Conservation (phyloP, 1,140 invertebrate genomes). For the Pteromalus puparum region DNA sequence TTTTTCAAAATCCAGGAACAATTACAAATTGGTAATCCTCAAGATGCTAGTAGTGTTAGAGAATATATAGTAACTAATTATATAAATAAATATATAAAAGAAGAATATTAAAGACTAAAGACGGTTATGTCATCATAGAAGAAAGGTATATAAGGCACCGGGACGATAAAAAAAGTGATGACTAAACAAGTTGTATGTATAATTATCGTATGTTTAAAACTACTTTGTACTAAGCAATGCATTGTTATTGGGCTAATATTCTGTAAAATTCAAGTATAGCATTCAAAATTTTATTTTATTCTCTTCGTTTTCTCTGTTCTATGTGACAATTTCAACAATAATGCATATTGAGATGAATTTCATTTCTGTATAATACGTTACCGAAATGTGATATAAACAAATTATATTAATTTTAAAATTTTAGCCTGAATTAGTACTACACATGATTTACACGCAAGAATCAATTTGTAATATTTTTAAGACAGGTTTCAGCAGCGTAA, state of each 20-base stretch:
- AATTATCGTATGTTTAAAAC: neutral
- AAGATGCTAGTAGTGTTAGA: constrained; percentile 4
- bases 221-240: neutral
- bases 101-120: neutral
- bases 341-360: neutral
- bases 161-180: neutral
- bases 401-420: constrained; percentile 44
- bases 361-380: constrained; percentile 46
- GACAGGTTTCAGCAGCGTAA: constrained; percentile 38
- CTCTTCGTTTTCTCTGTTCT: neutral
- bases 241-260: neutral
- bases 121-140: neutral
- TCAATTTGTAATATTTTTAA: constrained; percentile 39
- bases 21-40: neutral
- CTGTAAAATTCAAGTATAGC: neutral
- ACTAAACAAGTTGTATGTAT: constrained; percentile 6
- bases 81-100: neutral
- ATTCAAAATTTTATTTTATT: constrained; percentile 6
- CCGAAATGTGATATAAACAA: constrained; percentile 48
- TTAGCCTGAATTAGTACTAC: constrained; percentile 12
- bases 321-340: neutral
- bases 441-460: constrained; percentile 22
- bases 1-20: neutral
- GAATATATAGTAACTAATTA: neutral
- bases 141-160: neutral